Base-by-base conservation (phyloP, 1,140 invertebrate species). In the Dufourea novaeangliae region DNA sequence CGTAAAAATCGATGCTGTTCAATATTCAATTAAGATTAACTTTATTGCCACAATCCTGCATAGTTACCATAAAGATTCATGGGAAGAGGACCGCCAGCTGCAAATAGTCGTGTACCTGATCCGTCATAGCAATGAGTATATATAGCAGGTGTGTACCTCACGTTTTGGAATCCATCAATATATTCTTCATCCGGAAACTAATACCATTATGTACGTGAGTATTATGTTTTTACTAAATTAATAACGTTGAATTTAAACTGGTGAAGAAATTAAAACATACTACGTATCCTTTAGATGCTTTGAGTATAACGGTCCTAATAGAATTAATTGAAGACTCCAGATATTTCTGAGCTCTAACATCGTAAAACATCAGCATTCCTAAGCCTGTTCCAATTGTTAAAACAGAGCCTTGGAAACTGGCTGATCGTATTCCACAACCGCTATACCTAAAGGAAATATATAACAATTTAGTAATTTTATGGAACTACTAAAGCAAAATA, bases 121-220 rank as follows among this genome's bases (percentile, higher is more conserved):
- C 95, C 94, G 92, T 99, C 98, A 90, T 98, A 99, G 90, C 97
- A 98, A 89, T 99, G 98, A 1, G 98, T 98, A 90, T 99, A 99
- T 87, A 99, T 98, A 20, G 98, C 98, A 57, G 98, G 97, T 25
- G 96, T 96, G 89, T 98, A 97, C 90, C 97, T 97, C 1, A 96
- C 95, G 84, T 97, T 96, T 92, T 96, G 96, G 85, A 96, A 95
- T 50, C 96, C 96, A 79, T 97, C 96, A 79, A 95, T 94, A 59
- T 92, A 94, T 84, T 97, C 96, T 88, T 97, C 96, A 86, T 97
- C 96, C 0, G 96, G 96, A 91, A 96, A 97, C 96, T 97, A 88
- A 80, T 88, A 71, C 59, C 14, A 29, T 22, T 17, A 8, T 12
- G 22, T 29, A 78, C 71, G 52, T 57, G 10, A 90, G 76, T 67